Evolutionary conservation across 2,113 vertebrate species (phyloP).

Genomic region (Onychorhynchus coronatus): DNA sequence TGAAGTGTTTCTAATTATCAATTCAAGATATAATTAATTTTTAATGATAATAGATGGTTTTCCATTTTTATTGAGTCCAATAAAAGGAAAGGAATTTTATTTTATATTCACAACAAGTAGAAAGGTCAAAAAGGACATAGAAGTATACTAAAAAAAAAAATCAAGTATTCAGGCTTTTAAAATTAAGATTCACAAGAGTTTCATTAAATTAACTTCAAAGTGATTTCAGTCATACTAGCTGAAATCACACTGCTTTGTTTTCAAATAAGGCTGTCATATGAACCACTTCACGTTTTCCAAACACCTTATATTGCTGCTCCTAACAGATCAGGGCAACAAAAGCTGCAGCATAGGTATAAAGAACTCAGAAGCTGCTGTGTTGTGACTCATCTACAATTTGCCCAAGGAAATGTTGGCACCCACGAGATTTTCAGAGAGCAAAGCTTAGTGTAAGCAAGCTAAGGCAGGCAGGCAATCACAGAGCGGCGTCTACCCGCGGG

Average conservation of each 20-base stretch:
- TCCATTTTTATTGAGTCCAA: not conserved
- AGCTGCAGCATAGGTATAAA: not conserved
- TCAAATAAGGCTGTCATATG: not conserved
- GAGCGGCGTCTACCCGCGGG: not conserved
- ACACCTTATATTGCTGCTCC: rapidly evolving
- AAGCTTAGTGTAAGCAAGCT: not conserved
- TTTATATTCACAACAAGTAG: not conserved
- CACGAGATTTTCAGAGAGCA: not conserved
- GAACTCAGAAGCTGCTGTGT: not conserved
- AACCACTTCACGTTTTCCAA: not conserved
- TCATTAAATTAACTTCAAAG: constrained; percentile 8
- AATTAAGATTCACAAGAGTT: not conserved
- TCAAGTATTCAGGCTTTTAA: not conserved
- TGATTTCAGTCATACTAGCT: not conserved
- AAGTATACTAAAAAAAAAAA: not conserved
- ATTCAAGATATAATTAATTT: not conserved
- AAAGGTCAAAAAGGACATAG: not conserved
- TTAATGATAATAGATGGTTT: not conserved
- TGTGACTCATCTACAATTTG: not conserved
- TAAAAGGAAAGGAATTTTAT: not conserved
- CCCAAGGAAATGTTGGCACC: not conserved
- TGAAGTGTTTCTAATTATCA: not conserved
- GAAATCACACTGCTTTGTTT: not conserved
- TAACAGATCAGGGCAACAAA: not conserved
- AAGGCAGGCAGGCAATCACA: not conserved